Conservation (phyloP, 2,113 vertebrate species). For the Nestor notabilis region DNA sequence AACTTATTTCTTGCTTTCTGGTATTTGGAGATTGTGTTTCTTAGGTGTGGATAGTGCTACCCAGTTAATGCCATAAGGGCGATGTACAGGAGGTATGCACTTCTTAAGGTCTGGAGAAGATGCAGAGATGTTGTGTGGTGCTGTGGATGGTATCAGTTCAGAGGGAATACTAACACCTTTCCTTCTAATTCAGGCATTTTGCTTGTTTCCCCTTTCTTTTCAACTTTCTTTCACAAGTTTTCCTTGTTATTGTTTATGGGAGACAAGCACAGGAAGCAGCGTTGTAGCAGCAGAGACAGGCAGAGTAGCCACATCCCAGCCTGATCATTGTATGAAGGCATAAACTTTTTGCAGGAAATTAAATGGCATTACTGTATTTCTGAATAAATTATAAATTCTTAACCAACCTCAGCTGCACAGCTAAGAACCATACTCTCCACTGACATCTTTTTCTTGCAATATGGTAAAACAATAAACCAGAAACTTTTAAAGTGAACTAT, state of each 20-base stretch:
- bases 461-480: constrained; percentile 34
- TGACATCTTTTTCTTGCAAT: not conserved
- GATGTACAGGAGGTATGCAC: accelerated
- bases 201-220: not conserved
- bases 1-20: not conserved
- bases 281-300: accelerated
- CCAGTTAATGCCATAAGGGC: not conserved
- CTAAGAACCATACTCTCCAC: not conserved
- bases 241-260: accelerated
- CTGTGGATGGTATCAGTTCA: not conserved
- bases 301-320: not conserved
- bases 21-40: not conserved
- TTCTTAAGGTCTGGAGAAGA: not conserved
- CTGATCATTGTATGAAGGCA: not conserved
- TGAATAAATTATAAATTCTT: not conserved
- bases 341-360: not conserved
- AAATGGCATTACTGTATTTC: not conserved
- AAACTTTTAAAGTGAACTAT: constrained; percentile 60
- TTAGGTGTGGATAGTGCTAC: accelerated
- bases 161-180: not conserved
- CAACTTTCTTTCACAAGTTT: not conserved
- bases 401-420: not conserved
- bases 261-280: not conserved
- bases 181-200: not conserved
- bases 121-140: accelerated